Evolutionary conservation across 2,797 vertebrate genomes (phyloP), one percentile per base, ranked within the genome.

Genomic region (Agapornis canus): DNA sequence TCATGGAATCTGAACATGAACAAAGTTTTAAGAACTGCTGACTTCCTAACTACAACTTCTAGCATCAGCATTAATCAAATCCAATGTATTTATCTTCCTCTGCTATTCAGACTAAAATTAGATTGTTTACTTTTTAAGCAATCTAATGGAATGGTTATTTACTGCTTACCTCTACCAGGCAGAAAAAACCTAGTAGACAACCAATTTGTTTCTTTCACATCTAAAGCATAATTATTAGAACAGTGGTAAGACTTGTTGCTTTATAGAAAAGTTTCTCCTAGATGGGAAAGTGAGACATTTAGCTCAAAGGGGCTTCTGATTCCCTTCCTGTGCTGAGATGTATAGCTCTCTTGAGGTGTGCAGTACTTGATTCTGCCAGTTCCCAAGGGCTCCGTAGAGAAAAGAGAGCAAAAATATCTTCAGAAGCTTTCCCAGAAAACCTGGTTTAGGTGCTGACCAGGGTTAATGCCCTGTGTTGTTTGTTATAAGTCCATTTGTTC

Each of bases 21-120:
- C 35, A 69, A 83, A 87, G 43, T 83, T 84, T 83, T 91, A 68
- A 95, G 88, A 90, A 94, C 39, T 93, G 93, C 93, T 95, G 94
- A 90, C 87, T 97, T 96, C 88, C 86, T 94, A 56, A 35, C 56
- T 86, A 9, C 63, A 95, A 75, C 64, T 92, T 88, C 76, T 48
- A 89, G 86, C 81, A 87, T 96, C 89, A 95, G 91, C 91, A 94
- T 83, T 87, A 90, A 86, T 49, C 20, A 14, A 91, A 76, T 48
- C 29, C n/a, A 9, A 31, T 42, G 35, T 76, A 92, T 83, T 90
- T 92, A 66, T 73, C 57, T 86, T 94, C 69, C 85, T 92, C 77
- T 93, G 49, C 60, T n/a, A 7, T 92, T 79, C 57, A 68, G 18
- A 72, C 63, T 94, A 94, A 86, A 95, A 94, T 94, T 70, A 94